Base-by-base conservation (phyloP, 2,113 vertebrate genomes). In the Peromyscus polionotus region DNA sequence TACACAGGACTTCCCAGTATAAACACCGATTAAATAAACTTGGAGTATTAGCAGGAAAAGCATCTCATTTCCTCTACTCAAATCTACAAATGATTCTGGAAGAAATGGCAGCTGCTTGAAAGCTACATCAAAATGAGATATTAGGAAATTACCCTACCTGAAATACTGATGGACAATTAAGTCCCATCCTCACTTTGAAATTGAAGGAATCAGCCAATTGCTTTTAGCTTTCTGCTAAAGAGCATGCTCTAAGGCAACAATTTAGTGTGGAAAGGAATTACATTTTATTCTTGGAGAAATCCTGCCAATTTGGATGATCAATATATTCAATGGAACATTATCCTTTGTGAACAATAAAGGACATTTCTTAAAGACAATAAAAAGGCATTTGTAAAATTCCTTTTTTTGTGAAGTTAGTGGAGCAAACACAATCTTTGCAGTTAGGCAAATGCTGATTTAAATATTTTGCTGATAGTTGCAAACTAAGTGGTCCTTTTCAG, bases 221-320 rank as follows among this genome's bases (percentile, higher is more conserved):
- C 51, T 91, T 70, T 85, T 19, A 42, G 68, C 31, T 79, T 57
- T 4, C 28, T 85, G 81, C 67, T 88, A n/a, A 65, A 80, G 48
- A 85, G 2, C 73, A 81, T 91, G 13, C 48, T 70, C 19, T 67
- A 89, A 59, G 42, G 36, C n/a, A 93, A 88, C 61, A 80, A 63
- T 61, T 88, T 94, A 76, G 22, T 79, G 85, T 76, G n/a, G 4
- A 59, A 91, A 84, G 7, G 73, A 91, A 94, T 45, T 93, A 33
- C 16, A 72, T 65, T n/a, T 93, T 88, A 84, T 45, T 86, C n/a
- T 67, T 96, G 57, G n/a, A 80, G n/a, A 91, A 94, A 91, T 94
- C 80, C n/a, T 94, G 10, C 42, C 85, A 79, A 67, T 97, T 26
- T 92, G 68, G 12, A 57, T 85, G 90, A 81, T 57, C 65, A 85